phyloP scores from a whole-genome alignment of 2,888 invertebrate species.

The Chouioia cunea region DNA sequence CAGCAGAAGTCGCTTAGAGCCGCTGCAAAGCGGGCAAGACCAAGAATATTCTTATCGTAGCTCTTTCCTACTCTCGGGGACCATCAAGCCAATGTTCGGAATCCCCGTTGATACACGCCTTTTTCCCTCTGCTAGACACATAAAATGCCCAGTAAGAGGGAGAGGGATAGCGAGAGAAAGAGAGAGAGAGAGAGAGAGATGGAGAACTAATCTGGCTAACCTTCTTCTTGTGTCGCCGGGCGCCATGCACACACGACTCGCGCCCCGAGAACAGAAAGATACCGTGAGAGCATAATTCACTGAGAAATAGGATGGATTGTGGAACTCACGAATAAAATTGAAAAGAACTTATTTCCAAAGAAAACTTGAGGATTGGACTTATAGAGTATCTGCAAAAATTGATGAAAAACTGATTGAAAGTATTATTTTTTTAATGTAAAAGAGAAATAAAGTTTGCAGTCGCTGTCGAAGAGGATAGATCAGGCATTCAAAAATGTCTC shows the following conservation, averaged over 20 bases:
- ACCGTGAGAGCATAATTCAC: constrained; percentile 29
- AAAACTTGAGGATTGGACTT: too few relatives aligned
- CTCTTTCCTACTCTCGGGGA: constrained; percentile 34
- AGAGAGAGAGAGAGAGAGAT: too few relatives aligned
- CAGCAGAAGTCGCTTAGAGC: background rate
- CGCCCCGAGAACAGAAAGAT: background rate
- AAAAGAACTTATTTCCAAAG: too few relatives aligned
- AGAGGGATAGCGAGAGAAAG: too few relatives aligned
- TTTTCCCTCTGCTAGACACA: constrained; percentile 56
- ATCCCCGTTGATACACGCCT: constrained; percentile 60
- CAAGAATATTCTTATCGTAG: constrained; percentile 47
- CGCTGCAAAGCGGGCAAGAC: constrained; percentile 43
- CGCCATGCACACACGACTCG: background rate
- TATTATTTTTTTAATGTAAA: too few relatives aligned
- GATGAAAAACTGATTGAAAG: too few relatives aligned
- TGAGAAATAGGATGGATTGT: constrained; percentile 26
- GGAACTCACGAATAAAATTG: background rate
- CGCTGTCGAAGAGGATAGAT: too few relatives aligned
- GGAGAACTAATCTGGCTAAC: constrained; percentile 49
- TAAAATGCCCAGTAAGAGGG: constrained; percentile 49
- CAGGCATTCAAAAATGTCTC: too few relatives aligned
- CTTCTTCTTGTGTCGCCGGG: constrained; percentile 43
- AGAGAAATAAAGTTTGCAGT: too few relatives aligned
- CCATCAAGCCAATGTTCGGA: constrained; percentile 55
- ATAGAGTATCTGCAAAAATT: too few relatives aligned